Evolutionary conservation across 2,113 vertebrate species (phyloP).

Genomic region (Ameiurus melas): DNA sequence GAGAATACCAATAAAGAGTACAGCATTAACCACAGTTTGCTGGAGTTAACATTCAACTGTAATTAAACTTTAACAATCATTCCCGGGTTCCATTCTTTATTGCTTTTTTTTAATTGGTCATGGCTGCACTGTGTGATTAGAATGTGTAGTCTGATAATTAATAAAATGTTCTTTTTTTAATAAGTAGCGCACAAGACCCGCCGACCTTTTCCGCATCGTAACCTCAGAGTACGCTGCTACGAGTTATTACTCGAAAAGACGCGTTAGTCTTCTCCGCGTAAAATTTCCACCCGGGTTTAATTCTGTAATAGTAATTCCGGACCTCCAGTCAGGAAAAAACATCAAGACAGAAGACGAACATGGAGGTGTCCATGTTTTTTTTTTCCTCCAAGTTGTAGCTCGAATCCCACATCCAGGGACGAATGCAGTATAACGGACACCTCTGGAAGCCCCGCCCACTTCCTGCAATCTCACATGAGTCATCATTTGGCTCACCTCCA

Average conservation of each 20-base stretch:
- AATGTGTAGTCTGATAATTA: neutral
- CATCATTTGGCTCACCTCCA: neutral
- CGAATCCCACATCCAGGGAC: neutral
- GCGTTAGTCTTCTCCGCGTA: neutral
- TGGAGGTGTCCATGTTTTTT: neutral
- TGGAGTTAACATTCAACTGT: conserved; percentile 44
- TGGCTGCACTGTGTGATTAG: neutral
- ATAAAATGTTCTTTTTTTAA: neutral
- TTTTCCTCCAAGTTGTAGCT: neutral
- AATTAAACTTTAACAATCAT: neutral
- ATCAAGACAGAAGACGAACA: neutral
- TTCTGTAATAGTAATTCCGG: neutral
- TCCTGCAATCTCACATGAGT: neutral
- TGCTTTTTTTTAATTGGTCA: neutral
- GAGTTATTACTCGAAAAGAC: neutral
- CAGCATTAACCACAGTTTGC: conserved; percentile 42
- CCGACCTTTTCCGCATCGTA: neutral
- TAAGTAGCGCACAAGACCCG: neutral
- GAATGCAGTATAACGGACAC: neutral
- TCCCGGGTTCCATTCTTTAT: neutral
- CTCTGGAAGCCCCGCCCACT: neutral
- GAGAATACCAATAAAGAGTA: conserved; percentile 61
- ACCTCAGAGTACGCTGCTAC: neutral
- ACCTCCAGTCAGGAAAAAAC: neutral
- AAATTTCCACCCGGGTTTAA: neutral